Evolutionary conservation across 2,113 vertebrate species (phyloP), one percentile per base, ranked within the genome.

Genomic region (Tychaedon coryphoeus): DNA sequence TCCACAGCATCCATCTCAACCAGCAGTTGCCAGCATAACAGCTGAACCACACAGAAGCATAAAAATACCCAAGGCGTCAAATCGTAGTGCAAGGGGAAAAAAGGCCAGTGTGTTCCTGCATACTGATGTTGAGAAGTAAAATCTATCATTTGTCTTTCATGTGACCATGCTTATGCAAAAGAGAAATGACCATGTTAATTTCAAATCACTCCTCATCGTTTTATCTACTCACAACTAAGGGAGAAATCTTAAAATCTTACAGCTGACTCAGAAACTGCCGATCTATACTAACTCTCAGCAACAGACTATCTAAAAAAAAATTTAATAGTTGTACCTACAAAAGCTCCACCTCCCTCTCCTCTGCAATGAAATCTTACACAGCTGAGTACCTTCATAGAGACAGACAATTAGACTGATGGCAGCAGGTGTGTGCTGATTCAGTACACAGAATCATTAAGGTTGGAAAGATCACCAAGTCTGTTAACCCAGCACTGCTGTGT

Each of bases 1-100:
- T 80, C 57, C 84, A 93, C 33, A 78, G 73, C 48, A 85, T 79
- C 51, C 40, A n/a, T 73, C 60, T 91, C 89, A 69, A 58, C 62
- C 86, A 87, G 86, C 93, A 94, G 93, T 92, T 96, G 92, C 57
- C 86, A 81, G 53, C 57, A 36, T 58, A n/a, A n/a, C 95, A 97
- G 90, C 94, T 96, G 96, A 95, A 94, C 45, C 56, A 69, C 50
- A 94, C n/a, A 80, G 48, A 74, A 72, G 43, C 29, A 45, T 40
- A 84, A 79, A 96, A 81, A 87, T 80, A 93, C 84, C 53, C 82
- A 93, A 81, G 89, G 34, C 33, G 72, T 33, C 72, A 93, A 88
- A 95, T 73, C 60, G 45, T 9, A 82, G 19, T 7, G 7, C 26
- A 48, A 9, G 12, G 11, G 56, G 50, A 66, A 43, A 90, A 93